Base-by-base conservation (phyloP, 1,140 invertebrate genomes). In the Sarcophaga bullata region DNA sequence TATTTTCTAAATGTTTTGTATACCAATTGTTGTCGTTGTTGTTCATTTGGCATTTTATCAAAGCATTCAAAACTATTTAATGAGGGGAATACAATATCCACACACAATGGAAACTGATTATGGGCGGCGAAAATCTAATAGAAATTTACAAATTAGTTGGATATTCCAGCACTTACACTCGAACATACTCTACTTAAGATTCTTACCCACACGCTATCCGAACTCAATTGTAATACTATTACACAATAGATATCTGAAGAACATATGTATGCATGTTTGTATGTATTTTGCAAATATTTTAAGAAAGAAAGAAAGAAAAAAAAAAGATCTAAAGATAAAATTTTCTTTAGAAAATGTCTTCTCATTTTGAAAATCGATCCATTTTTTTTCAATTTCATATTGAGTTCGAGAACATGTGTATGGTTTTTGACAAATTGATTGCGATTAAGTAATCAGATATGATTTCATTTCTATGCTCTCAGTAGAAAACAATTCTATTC, bases 391-490 rank as follows among this genome's bases (percentile, higher is more conserved):
- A 72, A 72, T 72, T 25, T 19, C 62, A 25, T 8, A 72, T 72
- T 37, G 1, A 37, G 25, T 37, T 2, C 62, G 17, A 25, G 7
- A 25, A 17, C 6, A 9, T 72, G 17, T 25, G 17, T 9, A 72
- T 11, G 8, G 8, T 72, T 19, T 10, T 72, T 72, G 17, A 13
- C 62, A 72, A 72, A 72, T 72, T 72, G 62, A 72, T 72, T 72
- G 62, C 62, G 62, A 72, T 72, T 72, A 72, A 9, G 62, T 72
- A 72, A 72, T 72, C 62, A 72, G 62, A 72, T 72, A 72, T 72
- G 62, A 25, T 37, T 37, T 4, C 4, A 2, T 37, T 4, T 37
- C 25, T 37, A 37, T 37, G 25, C 25, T 37, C 25, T 1, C 25
- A 1, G 25, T 37, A 37, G 25, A 37, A 37, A 37, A 37, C 25